Evolutionary conservation across 2,113 vertebrate species (phyloP).

Genomic region (Zonotrichia leucophrys): DNA sequence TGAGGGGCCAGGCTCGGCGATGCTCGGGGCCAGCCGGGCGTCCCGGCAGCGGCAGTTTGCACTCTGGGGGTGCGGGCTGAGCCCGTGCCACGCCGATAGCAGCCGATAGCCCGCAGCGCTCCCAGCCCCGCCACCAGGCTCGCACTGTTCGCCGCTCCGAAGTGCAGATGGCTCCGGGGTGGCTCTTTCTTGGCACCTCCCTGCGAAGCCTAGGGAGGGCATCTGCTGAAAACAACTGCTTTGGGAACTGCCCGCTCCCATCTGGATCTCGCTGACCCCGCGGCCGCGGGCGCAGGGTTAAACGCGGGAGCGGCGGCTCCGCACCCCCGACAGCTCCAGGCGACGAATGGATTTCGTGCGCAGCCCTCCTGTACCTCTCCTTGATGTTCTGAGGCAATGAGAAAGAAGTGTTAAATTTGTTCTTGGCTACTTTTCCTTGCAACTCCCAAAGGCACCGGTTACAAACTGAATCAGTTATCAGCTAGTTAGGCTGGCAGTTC

Average conservation of each 20-base stretch:
- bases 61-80: not conserved
- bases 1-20: not conserved
- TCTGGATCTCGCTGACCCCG: slow-evolving; percentile 13
- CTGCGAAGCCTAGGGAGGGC: slow-evolving; percentile 1
- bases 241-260: not conserved
- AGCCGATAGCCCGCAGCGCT: not conserved
- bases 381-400: slow-evolving; percentile 76
- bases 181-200: slow-evolving; percentile 53
- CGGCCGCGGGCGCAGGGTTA: not conserved
- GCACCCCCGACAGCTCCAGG: slow-evolving; percentile 44
- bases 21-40: not conserved
- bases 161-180: slow-evolving; percentile 56
- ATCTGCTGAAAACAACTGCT: slow-evolving; percentile 54
- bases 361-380: slow-evolving; percentile 60
- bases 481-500: slow-evolving; percentile 84
- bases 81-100: not conserved
- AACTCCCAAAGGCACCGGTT: slow-evolving; percentile 81
- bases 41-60: rapidly evolving
- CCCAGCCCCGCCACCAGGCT: not conserved
- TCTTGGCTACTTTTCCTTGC: slow-evolving; percentile 83
- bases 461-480: slow-evolving; percentile 87
- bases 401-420: slow-evolving; percentile 81
- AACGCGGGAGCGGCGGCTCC: not conserved
- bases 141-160: not conserved
- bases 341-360: slow-evolving; percentile 3